A percentile compares a stretch with the other conserved stretches of the same genome.
These are phyloP conservation scores for Frieseomelitta varia DNA, from an alignment of 1,140 invertebrate species.

Conservation along the genomic window DNA sequence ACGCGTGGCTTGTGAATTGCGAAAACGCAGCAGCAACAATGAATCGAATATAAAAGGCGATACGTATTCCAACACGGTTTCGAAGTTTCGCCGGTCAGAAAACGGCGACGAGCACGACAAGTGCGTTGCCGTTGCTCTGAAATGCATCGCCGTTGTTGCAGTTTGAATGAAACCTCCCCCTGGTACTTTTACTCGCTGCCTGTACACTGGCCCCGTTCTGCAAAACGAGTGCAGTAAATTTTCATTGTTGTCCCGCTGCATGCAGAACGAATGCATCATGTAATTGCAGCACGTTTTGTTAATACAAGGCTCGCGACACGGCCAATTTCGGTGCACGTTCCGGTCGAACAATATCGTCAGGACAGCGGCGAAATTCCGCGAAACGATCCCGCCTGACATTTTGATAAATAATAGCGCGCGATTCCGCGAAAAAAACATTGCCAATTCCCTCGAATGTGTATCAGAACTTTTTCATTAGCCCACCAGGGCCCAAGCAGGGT, in stretches of 20 bases:
- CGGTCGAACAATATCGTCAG: background rate
- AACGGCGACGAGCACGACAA: background rate
- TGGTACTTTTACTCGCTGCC: background rate
- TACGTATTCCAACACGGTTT: background rate
- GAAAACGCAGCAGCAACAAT: background rate
- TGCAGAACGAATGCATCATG: background rate
- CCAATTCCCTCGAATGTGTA: background rate
- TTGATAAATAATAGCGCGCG: background rate
- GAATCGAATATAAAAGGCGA: background rate
- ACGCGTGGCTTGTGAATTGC: background rate
- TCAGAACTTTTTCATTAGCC: too few relatives aligned
- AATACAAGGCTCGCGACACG: background rate
- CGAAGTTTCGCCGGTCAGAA: background rate
- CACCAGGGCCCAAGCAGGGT: too few relatives aligned
- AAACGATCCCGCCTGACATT: background rate
- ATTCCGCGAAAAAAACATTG: background rate
- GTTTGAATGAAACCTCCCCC: background rate
- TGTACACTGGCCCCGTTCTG: background rate
- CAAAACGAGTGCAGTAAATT: background rate
- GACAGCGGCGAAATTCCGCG: background rate
- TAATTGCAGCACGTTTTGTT: slow-evolving; percentile 17
- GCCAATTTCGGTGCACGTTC: slow-evolving; percentile 4
- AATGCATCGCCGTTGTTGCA: too few relatives aligned
- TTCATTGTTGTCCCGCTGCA: slow-evolving; percentile 1
- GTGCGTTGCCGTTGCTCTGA: too few relatives aligned